A percentile compares a stretch with the other conserved stretches of the same genome.
These are phyloP conservation scores for Pycnonotus jocosus DNA, from an alignment of 2,113 vertebrate genomes.

Conservation along the genomic window DNA sequence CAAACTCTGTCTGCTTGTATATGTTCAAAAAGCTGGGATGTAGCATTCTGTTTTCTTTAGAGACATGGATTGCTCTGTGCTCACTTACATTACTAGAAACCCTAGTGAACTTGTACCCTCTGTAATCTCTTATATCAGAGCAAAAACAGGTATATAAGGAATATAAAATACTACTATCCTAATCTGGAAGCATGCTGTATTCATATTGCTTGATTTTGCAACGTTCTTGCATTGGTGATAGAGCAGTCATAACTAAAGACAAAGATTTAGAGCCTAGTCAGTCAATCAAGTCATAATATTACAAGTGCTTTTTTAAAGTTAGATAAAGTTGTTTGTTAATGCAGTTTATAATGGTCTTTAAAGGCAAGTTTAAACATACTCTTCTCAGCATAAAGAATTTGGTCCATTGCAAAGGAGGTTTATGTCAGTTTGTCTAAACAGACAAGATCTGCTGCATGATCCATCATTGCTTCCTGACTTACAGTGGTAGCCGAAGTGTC, in stretches of 20 bases:
- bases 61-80: not conserved
- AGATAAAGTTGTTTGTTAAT: not conserved
- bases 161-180: not conserved
- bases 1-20: not conserved
- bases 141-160: not conserved
- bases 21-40: not conserved
- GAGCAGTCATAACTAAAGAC: not conserved
- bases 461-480: not conserved
- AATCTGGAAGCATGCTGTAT: not conserved
- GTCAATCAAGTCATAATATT: not conserved
- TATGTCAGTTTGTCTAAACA: not conserved
- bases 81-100: not conserved
- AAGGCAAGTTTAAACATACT: not conserved
- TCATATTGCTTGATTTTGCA: not conserved
- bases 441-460: not conserved
- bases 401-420: not conserved
- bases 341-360: not conserved
- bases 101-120: not conserved
- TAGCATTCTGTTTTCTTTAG: not conserved
- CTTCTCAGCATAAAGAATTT: not conserved
- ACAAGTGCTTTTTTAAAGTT: not conserved
- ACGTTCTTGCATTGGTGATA: not conserved
- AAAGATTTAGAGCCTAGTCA: not conserved
- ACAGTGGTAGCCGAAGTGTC: not conserved
- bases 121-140: not conserved